Percentiles rank a stretch among this genome's conserved stretches.
phyloP scores from a whole-genome alignment of 2,888 invertebrate genomes.

The Glaucopsyche alexis region DNA sequence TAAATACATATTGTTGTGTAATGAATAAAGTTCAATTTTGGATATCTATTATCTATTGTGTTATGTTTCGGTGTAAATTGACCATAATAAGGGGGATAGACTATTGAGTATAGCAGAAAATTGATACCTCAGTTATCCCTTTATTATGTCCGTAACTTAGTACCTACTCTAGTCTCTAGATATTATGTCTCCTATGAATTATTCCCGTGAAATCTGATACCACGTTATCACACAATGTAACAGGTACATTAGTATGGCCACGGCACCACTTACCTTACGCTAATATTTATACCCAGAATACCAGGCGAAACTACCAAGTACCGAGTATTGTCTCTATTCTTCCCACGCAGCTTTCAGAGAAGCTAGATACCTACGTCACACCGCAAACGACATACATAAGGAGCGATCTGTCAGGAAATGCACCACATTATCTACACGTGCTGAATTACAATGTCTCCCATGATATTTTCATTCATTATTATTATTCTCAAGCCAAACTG shows the following conservation, averaged over 20 bases:
- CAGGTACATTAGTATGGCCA: conserved; percentile 10
- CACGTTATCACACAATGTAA: not conserved
- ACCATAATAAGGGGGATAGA: too few relatives aligned
- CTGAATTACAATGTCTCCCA: not conserved
- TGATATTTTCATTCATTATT: conserved; percentile 7
- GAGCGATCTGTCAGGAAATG: conserved; percentile 4
- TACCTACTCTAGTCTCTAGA: not conserved
- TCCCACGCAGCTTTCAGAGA: conserved; percentile 14
- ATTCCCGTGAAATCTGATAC: not conserved
- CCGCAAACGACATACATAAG: not conserved
- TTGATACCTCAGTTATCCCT: not conserved
- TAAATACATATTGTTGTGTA: too few relatives aligned
- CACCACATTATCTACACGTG: conserved; percentile 6
- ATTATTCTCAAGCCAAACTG: not conserved
- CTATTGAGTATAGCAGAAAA: not conserved
- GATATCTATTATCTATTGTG: too few relatives aligned
- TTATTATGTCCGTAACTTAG: not conserved
- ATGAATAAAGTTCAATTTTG: too few relatives aligned
- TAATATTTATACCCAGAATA: conserved; percentile 12
- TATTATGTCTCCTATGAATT: conserved; percentile 1
- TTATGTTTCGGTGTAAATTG: too few relatives aligned
- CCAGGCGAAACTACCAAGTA: conserved; percentile 14
- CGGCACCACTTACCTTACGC: not conserved
- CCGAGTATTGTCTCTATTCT: not conserved
- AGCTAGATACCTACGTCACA: not conserved